Conservation (phyloP, 2,888 invertebrate genomes). For the Caenorhabditis wallacei region DNA sequence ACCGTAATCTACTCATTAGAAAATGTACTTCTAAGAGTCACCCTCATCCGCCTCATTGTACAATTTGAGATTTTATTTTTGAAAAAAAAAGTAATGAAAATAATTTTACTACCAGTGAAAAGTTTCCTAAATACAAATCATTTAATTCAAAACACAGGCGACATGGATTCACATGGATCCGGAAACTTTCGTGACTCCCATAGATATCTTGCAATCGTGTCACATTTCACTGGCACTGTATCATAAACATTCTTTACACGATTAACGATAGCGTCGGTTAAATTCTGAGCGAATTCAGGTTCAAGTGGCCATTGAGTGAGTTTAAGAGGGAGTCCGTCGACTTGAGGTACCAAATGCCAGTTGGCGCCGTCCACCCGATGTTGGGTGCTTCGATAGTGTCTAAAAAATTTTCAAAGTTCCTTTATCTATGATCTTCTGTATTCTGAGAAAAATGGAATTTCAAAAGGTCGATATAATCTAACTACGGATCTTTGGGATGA, state of each 20-base stretch:
- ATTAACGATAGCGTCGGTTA: slow-evolving; percentile 6
- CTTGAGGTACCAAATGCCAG: slow-evolving; percentile 27
- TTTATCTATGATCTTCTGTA: no score
- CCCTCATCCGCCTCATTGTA: no score
- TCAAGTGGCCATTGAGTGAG: slow-evolving; percentile 10
- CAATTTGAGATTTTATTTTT: no score
- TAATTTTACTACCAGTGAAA: neutral
- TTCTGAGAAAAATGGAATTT: no score
- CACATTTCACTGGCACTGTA: slow-evolving; percentile 8
- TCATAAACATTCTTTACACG: slow-evolving; percentile 13
- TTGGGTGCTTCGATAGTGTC: slow-evolving; percentile 35
- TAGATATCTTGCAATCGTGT: slow-evolving; percentile 2
- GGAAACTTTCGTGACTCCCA: slow-evolving; percentile 20
- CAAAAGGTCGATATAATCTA: no score
- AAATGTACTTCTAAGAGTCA: no score
- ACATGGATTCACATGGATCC: slow-evolving; percentile 23
- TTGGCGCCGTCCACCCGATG: neutral
- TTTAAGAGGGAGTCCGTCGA: neutral
- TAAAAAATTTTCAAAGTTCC: no score
- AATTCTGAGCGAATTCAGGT: slow-evolving; percentile 2
- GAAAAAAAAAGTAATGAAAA: slow-evolving; percentile 7
- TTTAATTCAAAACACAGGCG: neutral
- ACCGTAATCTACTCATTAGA: no score
- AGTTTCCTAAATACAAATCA: no score
- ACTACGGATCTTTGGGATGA: neutral